Evolutionary conservation across 2,113 vertebrate genomes (phyloP).

Genomic region (Glaucidium brasilianum): DNA sequence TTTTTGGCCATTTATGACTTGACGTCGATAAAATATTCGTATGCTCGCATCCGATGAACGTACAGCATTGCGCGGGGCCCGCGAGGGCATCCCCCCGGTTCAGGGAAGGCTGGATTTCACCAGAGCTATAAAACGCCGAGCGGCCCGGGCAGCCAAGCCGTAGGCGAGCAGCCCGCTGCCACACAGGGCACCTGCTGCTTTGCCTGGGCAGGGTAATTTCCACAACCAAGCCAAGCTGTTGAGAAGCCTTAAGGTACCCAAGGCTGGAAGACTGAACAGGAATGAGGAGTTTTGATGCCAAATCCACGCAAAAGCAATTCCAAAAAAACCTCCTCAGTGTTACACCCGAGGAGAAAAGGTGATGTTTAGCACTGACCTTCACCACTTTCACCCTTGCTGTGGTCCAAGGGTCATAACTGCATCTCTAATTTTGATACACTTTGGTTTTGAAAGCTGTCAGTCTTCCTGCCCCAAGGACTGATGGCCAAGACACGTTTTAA

Average conservation of each 20-base stretch:
- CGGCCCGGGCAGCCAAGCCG: fast-evolving
- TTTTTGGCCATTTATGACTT: not conserved
- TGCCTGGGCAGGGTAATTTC: not conserved
- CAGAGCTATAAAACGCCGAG: not conserved
- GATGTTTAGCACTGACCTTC: not conserved
- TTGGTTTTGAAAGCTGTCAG: not conserved
- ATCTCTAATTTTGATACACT: fast-evolving
- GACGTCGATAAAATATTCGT: not conserved
- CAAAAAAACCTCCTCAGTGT: fast-evolving
- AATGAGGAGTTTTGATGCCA: not conserved
- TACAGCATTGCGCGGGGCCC: not conserved
- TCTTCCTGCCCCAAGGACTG: not conserved
- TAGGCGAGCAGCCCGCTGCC: not conserved
- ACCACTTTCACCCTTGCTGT: not conserved
- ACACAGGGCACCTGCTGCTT: not conserved
- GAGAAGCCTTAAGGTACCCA: not conserved
- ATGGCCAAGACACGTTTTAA: not conserved
- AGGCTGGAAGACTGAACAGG: not conserved
- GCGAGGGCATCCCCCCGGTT: not conserved
- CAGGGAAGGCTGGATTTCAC: not conserved
- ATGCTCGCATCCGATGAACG: fast-evolving
- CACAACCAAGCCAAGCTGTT: not conserved
- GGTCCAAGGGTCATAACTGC: not conserved
- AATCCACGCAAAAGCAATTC: not conserved
- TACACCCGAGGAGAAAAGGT: not conserved